Evolutionary conservation across 2,888 invertebrate genomes (phyloP), one percentile per base, ranked within the genome.

Genomic region (Drosophila formosana): DNA sequence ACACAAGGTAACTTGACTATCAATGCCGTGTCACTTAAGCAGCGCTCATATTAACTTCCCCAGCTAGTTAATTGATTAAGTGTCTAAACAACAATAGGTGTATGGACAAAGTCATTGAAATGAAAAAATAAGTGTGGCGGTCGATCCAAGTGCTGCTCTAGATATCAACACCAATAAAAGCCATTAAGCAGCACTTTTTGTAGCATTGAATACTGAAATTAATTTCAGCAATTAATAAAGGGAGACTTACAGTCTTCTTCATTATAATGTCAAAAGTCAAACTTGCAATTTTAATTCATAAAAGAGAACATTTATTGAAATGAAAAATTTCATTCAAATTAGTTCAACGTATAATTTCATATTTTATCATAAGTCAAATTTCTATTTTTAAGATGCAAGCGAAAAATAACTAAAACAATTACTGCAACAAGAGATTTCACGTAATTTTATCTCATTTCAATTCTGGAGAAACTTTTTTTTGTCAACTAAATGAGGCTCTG

Each of bases 1-100:
- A 49, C 46, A 45, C 25, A 49, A 65, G 66, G 30, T 37, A 13
- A 25, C 13, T 32, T 13, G 18, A 8, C 9, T 47, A 60, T 65
- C 51, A 43, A 9, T 58, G 28, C 18, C 41, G 3, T 13, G 41
- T n/a, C 23, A 55, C 28, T 47, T n/a, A 9, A 39, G 26, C n/a
- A 11, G 13, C 37, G 11, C 34, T 18, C 28, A 23, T 39, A 43
- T 28, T 26, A 32, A 45, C 11, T 13, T 3, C 26, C 37, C 6
- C 11, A 3, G 9, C 25, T 23, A 26, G n/a, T 25, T 45, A 45
- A 55, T 55, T 45, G 45, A 45, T 45, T 45, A 32, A 55, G 25
- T 45, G 32, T 9, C 25, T 55, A 25, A 45, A n/a, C 43, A 43
- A 43, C 30, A 43, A 55, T 13, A 23, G 0, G 32, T 25, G 11